Evolutionary conservation across 2,113 vertebrate species (phyloP).

Genomic region (Uria lomvia): DNA sequence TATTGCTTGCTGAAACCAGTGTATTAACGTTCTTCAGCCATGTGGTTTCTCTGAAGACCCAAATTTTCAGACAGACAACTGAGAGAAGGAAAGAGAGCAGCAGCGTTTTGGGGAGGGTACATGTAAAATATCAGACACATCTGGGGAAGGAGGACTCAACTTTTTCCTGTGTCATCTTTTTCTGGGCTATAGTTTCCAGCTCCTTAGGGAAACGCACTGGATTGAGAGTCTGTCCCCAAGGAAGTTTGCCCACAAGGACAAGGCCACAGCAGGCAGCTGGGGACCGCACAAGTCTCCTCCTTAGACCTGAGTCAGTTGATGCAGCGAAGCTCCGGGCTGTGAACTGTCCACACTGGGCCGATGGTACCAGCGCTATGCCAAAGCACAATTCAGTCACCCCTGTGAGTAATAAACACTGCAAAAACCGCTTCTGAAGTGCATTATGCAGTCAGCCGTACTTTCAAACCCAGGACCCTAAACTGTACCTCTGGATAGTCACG

Average conservation of each 20-base stretch:
- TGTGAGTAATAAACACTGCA: neutral
- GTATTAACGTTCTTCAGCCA: neutral
- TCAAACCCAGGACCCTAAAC: neutral
- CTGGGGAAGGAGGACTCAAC: neutral
- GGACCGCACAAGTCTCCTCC: neutral
- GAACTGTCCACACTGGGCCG: neutral
- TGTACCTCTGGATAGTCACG: neutral
- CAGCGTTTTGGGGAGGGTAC: neutral
- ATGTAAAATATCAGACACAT: neutral
- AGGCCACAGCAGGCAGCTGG: neutral
- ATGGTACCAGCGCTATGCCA: neutral
- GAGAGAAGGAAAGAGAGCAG: neutral
- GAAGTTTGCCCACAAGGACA: neutral
- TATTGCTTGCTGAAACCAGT: neutral
- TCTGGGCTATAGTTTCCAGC: neutral
- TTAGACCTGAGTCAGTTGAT: rapidly evolving
- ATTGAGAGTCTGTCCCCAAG: neutral
- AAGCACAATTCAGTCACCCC: neutral
- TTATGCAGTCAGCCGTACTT: neutral
- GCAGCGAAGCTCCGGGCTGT: neutral
- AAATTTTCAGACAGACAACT: neutral
- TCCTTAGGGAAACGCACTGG: neutral
- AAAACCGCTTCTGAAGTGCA: neutral
- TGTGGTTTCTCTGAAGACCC: neutral
- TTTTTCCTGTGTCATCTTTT: neutral